Percentiles rank a stretch among this genome's conserved stretches.
phyloP scores from a whole-genome alignment of 2,113 vertebrate species.

The Pygoscelis antarcticus region DNA sequence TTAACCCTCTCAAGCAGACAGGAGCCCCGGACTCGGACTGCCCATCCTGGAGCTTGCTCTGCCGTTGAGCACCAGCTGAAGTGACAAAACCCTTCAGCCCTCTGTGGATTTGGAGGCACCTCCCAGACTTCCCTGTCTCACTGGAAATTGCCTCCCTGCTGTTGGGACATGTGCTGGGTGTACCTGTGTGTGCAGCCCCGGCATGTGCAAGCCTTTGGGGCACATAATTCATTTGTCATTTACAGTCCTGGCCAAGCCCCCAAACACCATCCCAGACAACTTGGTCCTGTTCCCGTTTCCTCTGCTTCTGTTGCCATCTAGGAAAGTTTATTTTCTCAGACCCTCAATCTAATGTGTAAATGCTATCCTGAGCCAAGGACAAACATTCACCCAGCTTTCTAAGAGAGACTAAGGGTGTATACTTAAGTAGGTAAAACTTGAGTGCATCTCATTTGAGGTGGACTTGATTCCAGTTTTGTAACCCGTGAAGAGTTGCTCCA shows the following conservation, averaged over 20 bases:
- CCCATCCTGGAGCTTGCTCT: not conserved
- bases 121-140: not conserved
- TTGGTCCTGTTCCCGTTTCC: not conserved
- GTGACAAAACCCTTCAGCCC: not conserved
- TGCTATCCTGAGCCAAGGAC: not conserved
- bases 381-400: not conserved
- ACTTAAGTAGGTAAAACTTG: not conserved
- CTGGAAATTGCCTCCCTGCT: not conserved
- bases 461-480: not conserved
- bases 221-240: rapidly evolving
- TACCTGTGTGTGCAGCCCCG: not conserved
- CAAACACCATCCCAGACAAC: not conserved
- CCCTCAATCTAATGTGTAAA: not conserved
- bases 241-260: not conserved
- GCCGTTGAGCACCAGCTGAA: rapidly evolving
- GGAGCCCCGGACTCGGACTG: not conserved
- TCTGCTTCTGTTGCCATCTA: not conserved
- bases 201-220: not conserved
- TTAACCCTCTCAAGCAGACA: not conserved
- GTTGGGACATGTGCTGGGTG: not conserved
- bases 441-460: not conserved
- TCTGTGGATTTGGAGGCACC: not conserved
- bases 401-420: not conserved
- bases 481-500: not conserved
- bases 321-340: not conserved